Evolutionary conservation across 2,113 vertebrate species (phyloP), one percentile per base, ranked within the genome.

Genomic region (Epinephelus moara): DNA sequence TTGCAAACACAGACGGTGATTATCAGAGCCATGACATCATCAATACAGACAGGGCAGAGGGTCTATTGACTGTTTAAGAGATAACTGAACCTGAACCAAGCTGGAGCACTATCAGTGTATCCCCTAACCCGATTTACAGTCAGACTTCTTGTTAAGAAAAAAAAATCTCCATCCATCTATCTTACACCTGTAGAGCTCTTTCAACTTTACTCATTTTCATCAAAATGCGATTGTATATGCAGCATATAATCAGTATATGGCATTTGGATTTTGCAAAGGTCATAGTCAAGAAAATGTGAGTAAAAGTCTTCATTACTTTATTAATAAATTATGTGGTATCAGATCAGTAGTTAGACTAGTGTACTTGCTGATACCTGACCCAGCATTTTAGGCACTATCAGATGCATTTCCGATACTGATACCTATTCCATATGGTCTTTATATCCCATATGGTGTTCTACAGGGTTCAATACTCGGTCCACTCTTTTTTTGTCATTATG

Each of bases 11-110:
- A 80, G 88, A 88, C 82, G 55, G 77, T 80, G 80, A 91, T 89
- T 88, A 89, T 91, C 82, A 88, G 75, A 87, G 86, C 82, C 77
- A 84, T 91, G 87, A 88, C 90, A 89, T 93, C 92, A 90, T 93
- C 90, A 81, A 90, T 85, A 87, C 81, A 89, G 82, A 86, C 81
- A 60, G 73, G 81, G 59, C 84, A 76, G 53, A 78, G 40, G 74
- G 80, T 42, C 13, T 14, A 42, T 64, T 60, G 30, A n/a, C 45
- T 30, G 25, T 79, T 82, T 82, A n/a, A 71, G 75, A 78, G 42
- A 76, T 57, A 56, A 73, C 33, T 63, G 60, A 73, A 27, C 19
- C 45, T 45, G 23, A 55, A 67, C 17, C 4, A 7, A 33, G 56
- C 6, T 56, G 63, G 14, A 61, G 59, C 15, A 52, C 30, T 63